Evolutionary conservation across 2,797 vertebrate genomes (phyloP).

Genomic region (Salarias fasciatus): DNA sequence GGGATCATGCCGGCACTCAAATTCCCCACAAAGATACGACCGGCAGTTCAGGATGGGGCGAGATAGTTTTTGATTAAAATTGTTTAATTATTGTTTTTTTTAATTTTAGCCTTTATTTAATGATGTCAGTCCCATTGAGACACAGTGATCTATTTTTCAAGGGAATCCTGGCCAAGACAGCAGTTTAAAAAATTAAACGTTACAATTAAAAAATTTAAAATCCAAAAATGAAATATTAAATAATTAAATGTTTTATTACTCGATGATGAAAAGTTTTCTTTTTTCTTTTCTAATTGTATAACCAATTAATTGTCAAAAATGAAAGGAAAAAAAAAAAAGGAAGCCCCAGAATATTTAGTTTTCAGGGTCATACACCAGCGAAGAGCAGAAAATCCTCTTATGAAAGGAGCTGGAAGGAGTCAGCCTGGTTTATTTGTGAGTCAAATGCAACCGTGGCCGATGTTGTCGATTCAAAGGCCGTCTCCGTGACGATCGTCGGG

Average conservation of each 20-base stretch:
- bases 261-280: background rate
- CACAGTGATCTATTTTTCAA: no score
- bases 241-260: background rate
- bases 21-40: no score
- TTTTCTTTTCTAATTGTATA: background rate
- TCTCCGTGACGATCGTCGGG: background rate
- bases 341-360: background rate
- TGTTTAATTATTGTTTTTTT: no score
- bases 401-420: background rate
- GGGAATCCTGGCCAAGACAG: no score
- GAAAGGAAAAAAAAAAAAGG: background rate
- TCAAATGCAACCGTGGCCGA: background rate
- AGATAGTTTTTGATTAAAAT: no score
- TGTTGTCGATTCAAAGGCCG: slow-evolving; percentile 1
- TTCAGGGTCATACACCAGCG: background rate
- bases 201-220: no score
- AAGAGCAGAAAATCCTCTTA: background rate
- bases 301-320: background rate
- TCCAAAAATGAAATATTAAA: no score
- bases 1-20: no score
- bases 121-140: no score
- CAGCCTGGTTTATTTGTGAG: background rate
- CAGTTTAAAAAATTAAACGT: no score
- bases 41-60: no score
- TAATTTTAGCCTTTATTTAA: no score